Evolutionary conservation across 2,113 vertebrate genomes (phyloP).

Genomic region (Oryctolagus cuniculus): DNA sequence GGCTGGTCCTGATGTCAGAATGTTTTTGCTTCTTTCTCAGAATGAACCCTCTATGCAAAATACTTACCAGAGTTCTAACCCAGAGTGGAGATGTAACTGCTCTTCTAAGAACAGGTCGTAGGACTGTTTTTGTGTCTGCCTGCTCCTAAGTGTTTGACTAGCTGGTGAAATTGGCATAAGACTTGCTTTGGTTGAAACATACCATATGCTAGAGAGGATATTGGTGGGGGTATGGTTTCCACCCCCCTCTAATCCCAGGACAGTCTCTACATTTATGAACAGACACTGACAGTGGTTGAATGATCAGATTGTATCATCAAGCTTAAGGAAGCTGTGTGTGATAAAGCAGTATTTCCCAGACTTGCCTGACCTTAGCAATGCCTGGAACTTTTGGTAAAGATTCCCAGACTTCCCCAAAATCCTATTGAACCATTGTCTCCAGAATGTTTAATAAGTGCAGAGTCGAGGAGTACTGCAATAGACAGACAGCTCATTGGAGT

Average conservation of each 20-base stretch:
- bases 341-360: background rate
- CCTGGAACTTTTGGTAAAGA: background rate
- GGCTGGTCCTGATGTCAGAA: background rate
- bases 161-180: background rate
- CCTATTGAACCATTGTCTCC: background rate
- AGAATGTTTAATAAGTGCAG: background rate
- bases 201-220: background rate
- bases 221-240: background rate
- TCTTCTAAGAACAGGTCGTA: background rate
- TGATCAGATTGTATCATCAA: background rate
- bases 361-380: background rate
- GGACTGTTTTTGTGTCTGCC: background rate
- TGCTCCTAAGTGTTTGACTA: background rate
- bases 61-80: background rate
- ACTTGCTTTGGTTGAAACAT: constrained; percentile 27
- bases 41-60: background rate
- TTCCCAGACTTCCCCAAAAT: background rate
- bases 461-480: too few species aligned
- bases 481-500: background rate
- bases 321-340: background rate
- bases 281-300: background rate
- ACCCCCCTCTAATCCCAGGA: background rate
- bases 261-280: constrained; percentile 1
- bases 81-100: background rate
- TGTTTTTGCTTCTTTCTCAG: background rate